A percentile compares a stretch with the other conserved stretches of the same genome.
Conservation (phyloP, 2,888 invertebrate genomes). For the Ryuthela nishihirai region DNA sequence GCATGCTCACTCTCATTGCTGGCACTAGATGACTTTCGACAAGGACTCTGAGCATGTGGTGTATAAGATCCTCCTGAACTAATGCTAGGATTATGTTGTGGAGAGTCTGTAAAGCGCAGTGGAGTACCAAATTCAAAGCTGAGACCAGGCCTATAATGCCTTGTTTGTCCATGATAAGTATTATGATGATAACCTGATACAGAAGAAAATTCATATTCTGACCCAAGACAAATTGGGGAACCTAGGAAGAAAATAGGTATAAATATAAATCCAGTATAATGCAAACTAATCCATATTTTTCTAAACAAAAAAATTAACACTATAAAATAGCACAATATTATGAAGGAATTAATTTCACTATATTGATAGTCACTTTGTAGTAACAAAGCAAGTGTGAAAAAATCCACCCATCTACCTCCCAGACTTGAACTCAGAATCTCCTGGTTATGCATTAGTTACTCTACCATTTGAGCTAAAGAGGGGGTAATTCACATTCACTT, state of each 20-base stretch:
- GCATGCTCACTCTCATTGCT: constrained; percentile 62
- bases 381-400: too few relatives aligned
- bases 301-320: background rate
- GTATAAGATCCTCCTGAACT: constrained; percentile 31
- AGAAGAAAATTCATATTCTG: constrained; percentile 60
- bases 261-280: background rate
- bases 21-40: constrained; percentile 67
- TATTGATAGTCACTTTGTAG: too few relatives aligned
- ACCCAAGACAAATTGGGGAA: constrained; percentile 42
- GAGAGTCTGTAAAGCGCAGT: constrained; percentile 69
- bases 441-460: too few relatives aligned
- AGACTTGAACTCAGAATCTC: too few relatives aligned
- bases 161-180: constrained; percentile 83
- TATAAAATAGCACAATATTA: too few relatives aligned
- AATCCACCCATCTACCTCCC: too few relatives aligned
- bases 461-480: too few relatives aligned
- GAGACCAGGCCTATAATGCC: constrained; percentile 56
- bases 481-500: too few relatives aligned
- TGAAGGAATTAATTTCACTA: too few relatives aligned
- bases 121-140: constrained; percentile 50
- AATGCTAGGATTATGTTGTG: constrained; percentile 46
- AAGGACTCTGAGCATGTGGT: constrained; percentile 61
- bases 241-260: background rate
- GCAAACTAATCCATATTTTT: background rate
- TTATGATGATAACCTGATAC: constrained; percentile 69